Evolutionary conservation across 2,113 vertebrate species (phyloP).

Genomic region (Pionites leucogaster): DNA sequence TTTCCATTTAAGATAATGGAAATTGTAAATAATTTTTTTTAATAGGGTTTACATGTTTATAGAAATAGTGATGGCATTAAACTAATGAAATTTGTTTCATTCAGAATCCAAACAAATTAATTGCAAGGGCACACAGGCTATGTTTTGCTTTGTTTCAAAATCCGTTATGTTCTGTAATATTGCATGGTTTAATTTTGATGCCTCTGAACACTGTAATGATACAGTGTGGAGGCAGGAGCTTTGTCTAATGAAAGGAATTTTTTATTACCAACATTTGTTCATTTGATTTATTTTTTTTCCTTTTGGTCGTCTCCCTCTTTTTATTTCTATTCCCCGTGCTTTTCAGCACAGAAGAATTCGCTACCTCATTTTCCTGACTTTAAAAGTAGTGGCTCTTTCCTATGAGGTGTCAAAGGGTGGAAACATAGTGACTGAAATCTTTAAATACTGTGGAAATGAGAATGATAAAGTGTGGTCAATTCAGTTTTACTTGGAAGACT

Average conservation of each 20-base stretch:
- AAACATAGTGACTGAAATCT: neutral
- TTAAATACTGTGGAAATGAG: neutral
- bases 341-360: neutral
- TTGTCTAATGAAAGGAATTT: neutral
- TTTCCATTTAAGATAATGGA: neutral
- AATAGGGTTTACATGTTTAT: neutral
- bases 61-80: neutral
- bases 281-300: neutral
- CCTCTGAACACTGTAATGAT: neutral
- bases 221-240: neutral
- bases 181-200: neutral
- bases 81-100: rapidly evolving
- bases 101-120: neutral
- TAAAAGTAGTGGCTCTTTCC: neutral
- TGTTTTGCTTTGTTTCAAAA: neutral
- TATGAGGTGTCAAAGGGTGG: neutral
- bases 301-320: neutral
- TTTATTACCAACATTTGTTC: neutral
- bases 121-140: neutral
- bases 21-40: neutral
- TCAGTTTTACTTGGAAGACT: neutral
- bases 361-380: neutral
- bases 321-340: neutral
- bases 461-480: neutral
- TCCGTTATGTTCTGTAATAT: rapidly evolving